Conservation (phyloP, 35 echinoderm and acorn worm species). For the Heliocidaris erythrogramma region DNA sequence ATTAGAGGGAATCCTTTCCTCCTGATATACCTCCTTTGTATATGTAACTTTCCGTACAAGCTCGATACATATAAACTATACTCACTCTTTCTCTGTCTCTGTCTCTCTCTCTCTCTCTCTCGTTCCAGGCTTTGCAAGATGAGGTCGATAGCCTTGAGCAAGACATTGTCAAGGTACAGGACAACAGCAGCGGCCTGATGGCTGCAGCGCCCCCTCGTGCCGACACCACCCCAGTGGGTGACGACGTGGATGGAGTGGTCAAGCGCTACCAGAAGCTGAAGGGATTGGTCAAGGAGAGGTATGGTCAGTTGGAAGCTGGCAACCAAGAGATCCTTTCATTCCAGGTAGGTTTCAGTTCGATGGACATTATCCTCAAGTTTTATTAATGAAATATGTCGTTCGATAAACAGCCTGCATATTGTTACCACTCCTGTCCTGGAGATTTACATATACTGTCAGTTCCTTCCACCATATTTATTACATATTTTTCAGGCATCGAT, state of each 20-base stretch:
- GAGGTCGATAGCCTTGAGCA: constrained; percentile 79
- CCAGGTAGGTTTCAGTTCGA: constrained; percentile 56
- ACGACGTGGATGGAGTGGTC: constrained; percentile 87
- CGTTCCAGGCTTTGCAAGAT: constrained; percentile 64
- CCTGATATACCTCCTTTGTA: no score
- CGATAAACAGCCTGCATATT: no score
- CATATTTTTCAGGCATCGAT: not conserved
- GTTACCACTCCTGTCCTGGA: not conserved
- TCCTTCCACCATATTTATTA: no score
- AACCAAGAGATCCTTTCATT: constrained; percentile 79
- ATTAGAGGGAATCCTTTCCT: no score
- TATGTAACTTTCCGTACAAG: no score
- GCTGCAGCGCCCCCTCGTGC: constrained; percentile 77
- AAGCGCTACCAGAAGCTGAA: constrained; percentile 85
- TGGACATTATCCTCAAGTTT: no score
- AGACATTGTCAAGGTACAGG: constrained; percentile 72
- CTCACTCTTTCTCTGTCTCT: no score
- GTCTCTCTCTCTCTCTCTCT: not conserved
- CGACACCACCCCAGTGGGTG: constrained; percentile 80
- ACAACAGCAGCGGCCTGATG: constrained; percentile 83
- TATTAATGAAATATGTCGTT: no score
- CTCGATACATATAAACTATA: no score
- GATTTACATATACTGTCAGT: not conserved
- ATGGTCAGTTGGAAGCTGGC: constrained; percentile 79
- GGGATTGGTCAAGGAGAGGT: constrained; percentile 68